Conservation (phyloP, 2,888 invertebrate species). For the Limnephilus rhombicus region DNA sequence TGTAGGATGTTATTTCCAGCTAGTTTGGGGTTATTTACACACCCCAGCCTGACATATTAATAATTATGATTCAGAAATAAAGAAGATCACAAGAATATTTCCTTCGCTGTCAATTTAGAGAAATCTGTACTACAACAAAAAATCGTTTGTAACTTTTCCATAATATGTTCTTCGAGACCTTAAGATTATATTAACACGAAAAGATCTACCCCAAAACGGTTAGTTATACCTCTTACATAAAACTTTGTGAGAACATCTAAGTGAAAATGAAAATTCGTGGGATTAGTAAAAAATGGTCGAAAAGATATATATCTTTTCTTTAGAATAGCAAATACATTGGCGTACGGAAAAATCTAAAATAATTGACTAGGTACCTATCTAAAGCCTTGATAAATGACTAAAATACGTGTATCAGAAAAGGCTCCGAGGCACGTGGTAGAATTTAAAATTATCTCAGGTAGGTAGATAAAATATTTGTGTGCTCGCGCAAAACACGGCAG, state of each 20-base stretch:
- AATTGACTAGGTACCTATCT: background rate
- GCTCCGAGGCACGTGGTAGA: conserved; percentile 1
- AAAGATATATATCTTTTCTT: background rate
- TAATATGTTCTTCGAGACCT: background rate
- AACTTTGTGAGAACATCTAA: background rate
- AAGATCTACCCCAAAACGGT: background rate
- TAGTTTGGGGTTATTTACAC: too few relatives aligned
- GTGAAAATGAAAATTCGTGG: background rate
- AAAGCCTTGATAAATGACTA: conserved; percentile 1
- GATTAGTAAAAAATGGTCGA: background rate
- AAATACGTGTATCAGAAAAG: conserved; percentile 1
- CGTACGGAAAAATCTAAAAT: background rate
- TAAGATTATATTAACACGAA: background rate
- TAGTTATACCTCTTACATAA: background rate
- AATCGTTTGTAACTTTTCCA: background rate
- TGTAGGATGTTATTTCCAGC: too few relatives aligned
- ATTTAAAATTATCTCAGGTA: conserved; percentile 1
- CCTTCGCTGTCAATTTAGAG: background rate
- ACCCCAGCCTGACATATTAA: too few relatives aligned
- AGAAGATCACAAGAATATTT: too few relatives aligned
- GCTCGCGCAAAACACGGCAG: background rate
- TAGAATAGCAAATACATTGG: background rate
- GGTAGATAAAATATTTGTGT: background rate
- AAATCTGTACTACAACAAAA: background rate
- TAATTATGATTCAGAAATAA: too few relatives aligned